Conservation (phyloP, 2,888 invertebrate genomes). For the Lydus trimaculatus region DNA sequence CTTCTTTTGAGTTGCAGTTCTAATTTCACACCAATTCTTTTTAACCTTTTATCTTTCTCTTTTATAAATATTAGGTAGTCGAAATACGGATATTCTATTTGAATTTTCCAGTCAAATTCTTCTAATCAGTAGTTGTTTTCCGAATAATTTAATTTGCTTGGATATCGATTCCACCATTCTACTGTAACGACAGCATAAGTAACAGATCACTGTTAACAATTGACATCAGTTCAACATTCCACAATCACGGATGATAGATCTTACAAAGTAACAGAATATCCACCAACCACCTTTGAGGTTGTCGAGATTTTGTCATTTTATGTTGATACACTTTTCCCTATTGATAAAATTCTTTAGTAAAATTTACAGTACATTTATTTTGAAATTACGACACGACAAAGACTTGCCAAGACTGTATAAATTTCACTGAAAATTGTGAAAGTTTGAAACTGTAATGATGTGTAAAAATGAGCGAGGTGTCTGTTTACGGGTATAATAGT, state of each 20-base stretch:
- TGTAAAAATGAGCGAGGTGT: slow-evolving; percentile 54
- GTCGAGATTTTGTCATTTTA: neutral
- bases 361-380: slow-evolving; percentile 49
- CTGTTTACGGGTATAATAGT: slow-evolving; percentile 42
- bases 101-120: slow-evolving; percentile 28
- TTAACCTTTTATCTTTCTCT: neutral
- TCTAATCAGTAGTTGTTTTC: slow-evolving; percentile 32
- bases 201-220: slow-evolving; percentile 30
- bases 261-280: slow-evolving; percentile 3
- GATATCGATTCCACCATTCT: slow-evolving; percentile 21
- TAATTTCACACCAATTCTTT: neutral
- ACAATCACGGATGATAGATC: slow-evolving; percentile 24
- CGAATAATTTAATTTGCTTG: slow-evolving; percentile 25
- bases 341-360: slow-evolving; percentile 15
- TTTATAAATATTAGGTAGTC: neutral
- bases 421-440: slow-evolving; percentile 52
- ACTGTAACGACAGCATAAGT: slow-evolving; percentile 32
- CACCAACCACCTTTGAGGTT: too few relatives aligned
- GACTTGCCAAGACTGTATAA: slow-evolving; percentile 50
- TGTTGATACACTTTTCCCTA: neutral
- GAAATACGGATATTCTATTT: neutral
- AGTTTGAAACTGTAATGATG: slow-evolving; percentile 55
- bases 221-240: slow-evolving; percentile 31
- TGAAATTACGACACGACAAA: slow-evolving; percentile 47
- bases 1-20: neutral